Conservation (phyloP, 2,113 vertebrate species). For the Lepidothrix coronata region DNA sequence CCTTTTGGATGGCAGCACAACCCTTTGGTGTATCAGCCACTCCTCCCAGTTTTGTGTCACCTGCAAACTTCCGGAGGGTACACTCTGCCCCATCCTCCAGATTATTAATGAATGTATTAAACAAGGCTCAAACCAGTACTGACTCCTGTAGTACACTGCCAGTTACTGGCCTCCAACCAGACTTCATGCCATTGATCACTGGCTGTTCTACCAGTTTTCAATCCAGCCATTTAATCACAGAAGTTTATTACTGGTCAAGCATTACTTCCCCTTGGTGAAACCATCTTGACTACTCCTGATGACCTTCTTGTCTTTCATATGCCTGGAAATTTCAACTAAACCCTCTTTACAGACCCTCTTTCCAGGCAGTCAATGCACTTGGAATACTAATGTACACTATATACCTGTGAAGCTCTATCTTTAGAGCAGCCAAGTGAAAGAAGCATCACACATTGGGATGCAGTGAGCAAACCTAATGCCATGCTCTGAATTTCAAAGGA, state of each 20-base stretch:
- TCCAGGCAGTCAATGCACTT: neutral
- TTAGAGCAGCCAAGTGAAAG: neutral
- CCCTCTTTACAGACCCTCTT: neutral
- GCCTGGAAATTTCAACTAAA: neutral
- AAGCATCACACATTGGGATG: neutral
- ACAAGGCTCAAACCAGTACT: neutral
- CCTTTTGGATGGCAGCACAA: neutral
- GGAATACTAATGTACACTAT: neutral
- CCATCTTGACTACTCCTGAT: neutral
- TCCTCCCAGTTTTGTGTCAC: neutral
- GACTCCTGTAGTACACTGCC: neutral
- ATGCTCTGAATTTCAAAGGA: neutral
- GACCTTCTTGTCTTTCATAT: neutral
- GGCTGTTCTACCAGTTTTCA: neutral
- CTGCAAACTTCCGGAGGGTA: neutral
- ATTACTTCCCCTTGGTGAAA: neutral
- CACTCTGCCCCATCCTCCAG: neutral
- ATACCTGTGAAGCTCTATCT: neutral
- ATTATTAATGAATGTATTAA: neutral
- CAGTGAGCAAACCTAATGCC: neutral
- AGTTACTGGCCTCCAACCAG: neutral
- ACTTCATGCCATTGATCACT: neutral
- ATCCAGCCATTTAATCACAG: neutral
- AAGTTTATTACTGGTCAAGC: neutral
- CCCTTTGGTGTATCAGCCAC: neutral